Evolutionary conservation across 2,888 invertebrate genomes (phyloP), one percentile per base, ranked within the genome.

Genomic region (Athrips mouffetella): DNA sequence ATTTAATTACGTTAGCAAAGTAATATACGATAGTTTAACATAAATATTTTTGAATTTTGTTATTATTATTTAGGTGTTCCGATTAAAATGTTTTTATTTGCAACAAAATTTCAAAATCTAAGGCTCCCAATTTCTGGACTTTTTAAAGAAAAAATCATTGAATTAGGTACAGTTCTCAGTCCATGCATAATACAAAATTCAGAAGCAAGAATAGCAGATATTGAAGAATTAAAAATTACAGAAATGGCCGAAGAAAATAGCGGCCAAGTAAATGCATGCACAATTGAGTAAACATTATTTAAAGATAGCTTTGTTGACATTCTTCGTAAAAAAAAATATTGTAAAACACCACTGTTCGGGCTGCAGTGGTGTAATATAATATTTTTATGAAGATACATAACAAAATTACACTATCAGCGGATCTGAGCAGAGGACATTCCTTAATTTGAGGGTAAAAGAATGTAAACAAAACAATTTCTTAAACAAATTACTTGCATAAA

Each of bases 121-220:
- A 54, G 37, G 55, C 80, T 49, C 83, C 80, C 75, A 66, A 79
- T 78, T 86, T 67, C 55, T 82, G 70, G 81, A 79, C 67, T 82
- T 87, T 86, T 86, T 82, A 62, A 5, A 20, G 57, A 75, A 83
- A 86, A 87, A 83, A 76, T 65, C 83, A 79, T 73, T 70, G 62
- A 86, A 83, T 69, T 73, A 68, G 76, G 83, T 80, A 67, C 83
- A 13, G 2, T 51, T 52, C 27, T 30, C 63, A 39, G 1, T 41
- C 58, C 71, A 56, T 53, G 53, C 62, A 56, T 52, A 60, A 67
- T 52, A 59, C 59, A 53, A 74, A 78, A 73, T 65, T 54, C 65
- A 69, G 47, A 48, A 60, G 49, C 50, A 51, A 5, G 3, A 18
- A 27, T 15, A 35, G 31, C 23, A 6, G 35, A n/a, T 41, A 39